Conservation (phyloP, 1,140 invertebrate species). For the Leptopilina boulardi region DNA sequence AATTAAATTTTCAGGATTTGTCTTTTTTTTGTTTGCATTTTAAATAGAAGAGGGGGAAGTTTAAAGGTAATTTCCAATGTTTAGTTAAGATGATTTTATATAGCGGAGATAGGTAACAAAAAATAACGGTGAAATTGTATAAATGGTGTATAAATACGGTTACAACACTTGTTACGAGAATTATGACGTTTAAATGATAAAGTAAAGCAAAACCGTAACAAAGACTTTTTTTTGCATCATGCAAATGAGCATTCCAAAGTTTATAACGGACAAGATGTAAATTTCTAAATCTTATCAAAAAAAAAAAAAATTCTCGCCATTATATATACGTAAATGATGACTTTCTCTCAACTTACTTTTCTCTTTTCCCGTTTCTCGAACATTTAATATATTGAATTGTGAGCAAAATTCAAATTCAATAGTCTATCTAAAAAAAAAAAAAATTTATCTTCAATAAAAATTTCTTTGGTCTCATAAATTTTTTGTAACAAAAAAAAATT, state of each 20-base stretch:
- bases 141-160: neutral
- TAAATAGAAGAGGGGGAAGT: too few species aligned
- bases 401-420: too few species aligned
- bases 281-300: slow-evolving; percentile 4
- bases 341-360: neutral
- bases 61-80: too few species aligned
- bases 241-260: neutral
- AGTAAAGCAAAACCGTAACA: neutral
- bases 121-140: neutral
- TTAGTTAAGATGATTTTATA: too few species aligned
- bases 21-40: too few species aligned
- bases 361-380: neutral
- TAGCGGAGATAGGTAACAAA: neutral
- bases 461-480: too few species aligned
- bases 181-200: neutral
- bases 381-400: neutral
- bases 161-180: neutral
- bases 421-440: too few species aligned
- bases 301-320: neutral
- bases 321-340: neutral
- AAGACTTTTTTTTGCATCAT: neutral
- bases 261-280: neutral
- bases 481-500: too few species aligned
- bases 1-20: too few species aligned
- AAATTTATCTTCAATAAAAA: too few species aligned